These are phyloP conservation scores for Toxonevra muliebris DNA, from an alignment of 2,888 invertebrate species.

Conservation along the genomic window DNA sequence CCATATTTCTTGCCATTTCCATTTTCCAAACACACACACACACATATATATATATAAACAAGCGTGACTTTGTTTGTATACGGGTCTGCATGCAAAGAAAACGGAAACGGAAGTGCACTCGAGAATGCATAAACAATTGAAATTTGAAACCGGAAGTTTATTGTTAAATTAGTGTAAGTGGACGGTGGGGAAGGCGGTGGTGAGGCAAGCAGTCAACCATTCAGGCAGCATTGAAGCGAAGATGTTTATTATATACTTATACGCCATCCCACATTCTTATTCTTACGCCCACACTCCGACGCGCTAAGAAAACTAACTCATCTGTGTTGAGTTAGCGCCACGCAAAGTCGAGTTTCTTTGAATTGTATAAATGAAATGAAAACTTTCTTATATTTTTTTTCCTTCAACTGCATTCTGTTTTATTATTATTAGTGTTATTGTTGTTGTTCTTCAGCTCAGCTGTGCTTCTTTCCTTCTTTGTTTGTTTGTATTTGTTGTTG, in stretches of 20 bases:
- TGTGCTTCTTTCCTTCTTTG: too few relatives aligned
- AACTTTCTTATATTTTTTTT: conserved; percentile 10
- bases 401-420: background rate
- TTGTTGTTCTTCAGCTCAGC: background rate
- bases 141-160: conserved; percentile 1
- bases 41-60: conserved; percentile 2
- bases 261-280: too few relatives aligned
- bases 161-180: conserved; percentile 1
- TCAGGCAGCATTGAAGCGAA: too few relatives aligned
- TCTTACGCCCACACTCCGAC: too few relatives aligned
- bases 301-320: too few relatives aligned
- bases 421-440: background rate
- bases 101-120: background rate
- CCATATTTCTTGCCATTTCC: too few relatives aligned
- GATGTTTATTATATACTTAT: too few relatives aligned
- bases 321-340: background rate
- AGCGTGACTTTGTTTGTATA: background rate
- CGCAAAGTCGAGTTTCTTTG: conserved; percentile 31
- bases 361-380: conserved; percentile 34
- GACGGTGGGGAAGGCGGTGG: background rate
- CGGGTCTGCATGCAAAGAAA: background rate
- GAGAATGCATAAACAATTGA: conserved; percentile 2
- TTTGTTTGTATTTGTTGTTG: too few relatives aligned
- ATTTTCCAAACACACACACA: conserved; percentile 10
- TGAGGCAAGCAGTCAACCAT: too few relatives aligned